These are phyloP conservation scores for Chrysolina haemoptera DNA, from an alignment of 2,888 invertebrate genomes.

Conservation along the genomic window DNA sequence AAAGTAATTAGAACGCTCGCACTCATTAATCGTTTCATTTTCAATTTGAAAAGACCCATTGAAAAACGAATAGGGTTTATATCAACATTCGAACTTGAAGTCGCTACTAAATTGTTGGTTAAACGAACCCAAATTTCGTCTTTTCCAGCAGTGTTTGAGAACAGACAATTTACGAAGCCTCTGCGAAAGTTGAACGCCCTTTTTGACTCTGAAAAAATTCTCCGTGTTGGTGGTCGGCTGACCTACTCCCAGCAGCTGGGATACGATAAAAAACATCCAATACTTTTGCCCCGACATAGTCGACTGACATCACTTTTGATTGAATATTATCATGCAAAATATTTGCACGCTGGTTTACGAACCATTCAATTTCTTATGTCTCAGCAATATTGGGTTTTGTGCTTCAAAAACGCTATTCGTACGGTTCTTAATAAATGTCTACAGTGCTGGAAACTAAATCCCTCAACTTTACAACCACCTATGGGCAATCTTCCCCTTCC, in stretches of 20 bases:
- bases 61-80: no score
- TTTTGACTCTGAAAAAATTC: neutral
- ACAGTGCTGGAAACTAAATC: neutral
- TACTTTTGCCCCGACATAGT: neutral
- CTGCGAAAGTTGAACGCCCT: no score
- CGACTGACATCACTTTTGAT: neutral
- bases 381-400: neutral
- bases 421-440: neutral
- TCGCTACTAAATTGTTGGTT: no score
- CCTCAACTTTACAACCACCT: neutral
- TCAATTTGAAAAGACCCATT: no score
- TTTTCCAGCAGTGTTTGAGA: no score
- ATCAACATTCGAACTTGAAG: neutral
- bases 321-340: neutral
- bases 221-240: neutral
- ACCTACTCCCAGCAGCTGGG: neutral
- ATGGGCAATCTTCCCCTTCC: slow-evolving; percentile 8
- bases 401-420: neutral
- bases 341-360: neutral
- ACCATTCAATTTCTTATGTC: neutral
- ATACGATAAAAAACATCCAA: neutral
- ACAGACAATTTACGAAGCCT: no score
- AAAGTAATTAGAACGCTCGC: no score
- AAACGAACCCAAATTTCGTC: no score
- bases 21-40: no score